phyloP scores from a whole-genome alignment of 2,888 invertebrate species.

The Adelognathus sp. region DNA sequence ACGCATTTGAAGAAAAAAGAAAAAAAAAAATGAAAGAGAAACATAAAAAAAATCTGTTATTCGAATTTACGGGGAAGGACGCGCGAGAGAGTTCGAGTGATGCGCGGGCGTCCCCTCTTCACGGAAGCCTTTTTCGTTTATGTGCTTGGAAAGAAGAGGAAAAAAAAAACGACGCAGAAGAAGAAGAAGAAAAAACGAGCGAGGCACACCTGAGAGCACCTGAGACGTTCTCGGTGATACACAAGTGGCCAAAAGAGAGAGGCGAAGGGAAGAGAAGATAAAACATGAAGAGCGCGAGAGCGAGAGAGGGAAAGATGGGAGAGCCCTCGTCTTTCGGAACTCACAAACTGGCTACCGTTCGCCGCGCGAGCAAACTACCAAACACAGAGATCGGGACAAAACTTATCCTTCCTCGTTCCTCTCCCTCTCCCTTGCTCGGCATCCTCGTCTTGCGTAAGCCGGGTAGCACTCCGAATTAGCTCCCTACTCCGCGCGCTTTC shows the following conservation, averaged over 20 bases:
- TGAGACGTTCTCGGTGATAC: constrained; percentile 38
- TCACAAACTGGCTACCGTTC: constrained; percentile 57
- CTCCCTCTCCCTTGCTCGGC: too few relatives aligned
- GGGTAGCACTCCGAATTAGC: constrained; percentile 76
- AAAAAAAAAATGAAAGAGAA: too few relatives aligned
- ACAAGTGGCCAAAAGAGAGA: constrained; percentile 45
- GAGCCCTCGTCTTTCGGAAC: constrained; percentile 36
- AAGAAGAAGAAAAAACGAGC: not conserved
- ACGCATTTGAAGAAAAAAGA: too few relatives aligned
- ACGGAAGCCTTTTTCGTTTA: constrained; percentile 33
- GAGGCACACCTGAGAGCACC: constrained; percentile 55
- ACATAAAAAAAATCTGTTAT: not conserved
- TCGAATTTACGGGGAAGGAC: not conserved
- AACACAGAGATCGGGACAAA: constrained; percentile 56
- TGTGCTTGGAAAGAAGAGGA: not conserved
- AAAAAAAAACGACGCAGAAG: not conserved
- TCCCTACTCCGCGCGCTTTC: constrained; percentile 62
- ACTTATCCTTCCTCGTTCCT: constrained; percentile 60
- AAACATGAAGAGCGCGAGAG: not conserved
- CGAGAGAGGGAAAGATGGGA: constrained; percentile 2
- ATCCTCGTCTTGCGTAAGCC: constrained; percentile 74
- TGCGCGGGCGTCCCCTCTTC: constrained; percentile 18
- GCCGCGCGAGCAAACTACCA: constrained; percentile 44
- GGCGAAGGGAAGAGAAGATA: constrained; percentile 7
- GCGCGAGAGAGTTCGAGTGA: not conserved